These are phyloP conservation scores for Sussaba pulchella DNA, from an alignment of 2,888 invertebrate genomes.

Conservation along the genomic window DNA sequence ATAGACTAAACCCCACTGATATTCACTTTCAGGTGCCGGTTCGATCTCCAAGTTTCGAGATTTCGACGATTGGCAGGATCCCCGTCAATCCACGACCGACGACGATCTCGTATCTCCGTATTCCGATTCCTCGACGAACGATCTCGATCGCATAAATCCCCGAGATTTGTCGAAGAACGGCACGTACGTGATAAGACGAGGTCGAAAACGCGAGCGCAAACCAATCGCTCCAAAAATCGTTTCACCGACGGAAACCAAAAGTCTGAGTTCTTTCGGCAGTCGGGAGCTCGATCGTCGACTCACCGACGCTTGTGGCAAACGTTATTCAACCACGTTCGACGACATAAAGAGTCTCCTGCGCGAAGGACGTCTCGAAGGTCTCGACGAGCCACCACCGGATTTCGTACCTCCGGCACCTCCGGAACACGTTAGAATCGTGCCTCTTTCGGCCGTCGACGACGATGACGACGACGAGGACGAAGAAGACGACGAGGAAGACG, in stretches of 20 bases:
- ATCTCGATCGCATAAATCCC: slow-evolving; percentile 80
- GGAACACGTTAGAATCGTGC: slow-evolving; percentile 89
- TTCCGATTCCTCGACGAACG: slow-evolving; percentile 87
- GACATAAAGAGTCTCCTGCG: slow-evolving; percentile 90
- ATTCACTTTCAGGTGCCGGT: slow-evolving; percentile 86
- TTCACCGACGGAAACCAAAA: slow-evolving; percentile 85
- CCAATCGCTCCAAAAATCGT: slow-evolving; percentile 87
- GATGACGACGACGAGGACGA: slow-evolving; percentile 85
- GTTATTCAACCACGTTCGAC: slow-evolving; percentile 91
- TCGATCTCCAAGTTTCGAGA: slow-evolving; percentile 90
- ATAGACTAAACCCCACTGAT: not conserved
- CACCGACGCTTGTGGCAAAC: slow-evolving; percentile 86
- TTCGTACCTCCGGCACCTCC: slow-evolving; percentile 87
- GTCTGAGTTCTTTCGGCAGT: slow-evolving; percentile 84
- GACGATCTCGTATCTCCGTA: slow-evolving; percentile 89
- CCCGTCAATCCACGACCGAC: slow-evolving; percentile 88
- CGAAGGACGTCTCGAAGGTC: slow-evolving; percentile 87
- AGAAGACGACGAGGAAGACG: slow-evolving; percentile 86
- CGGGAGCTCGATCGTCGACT: slow-evolving; percentile 85
- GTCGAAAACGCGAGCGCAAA: slow-evolving; percentile 88
- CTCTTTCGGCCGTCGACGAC: slow-evolving; percentile 88
- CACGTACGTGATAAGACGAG: slow-evolving; percentile 93
- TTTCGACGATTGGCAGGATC: slow-evolving; percentile 91
- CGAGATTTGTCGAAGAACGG: slow-evolving; percentile 87
- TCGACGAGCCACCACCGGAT: slow-evolving; percentile 86